Conservation (phyloP, 2,888 invertebrate species). For the Hyppa rectilinea region DNA sequence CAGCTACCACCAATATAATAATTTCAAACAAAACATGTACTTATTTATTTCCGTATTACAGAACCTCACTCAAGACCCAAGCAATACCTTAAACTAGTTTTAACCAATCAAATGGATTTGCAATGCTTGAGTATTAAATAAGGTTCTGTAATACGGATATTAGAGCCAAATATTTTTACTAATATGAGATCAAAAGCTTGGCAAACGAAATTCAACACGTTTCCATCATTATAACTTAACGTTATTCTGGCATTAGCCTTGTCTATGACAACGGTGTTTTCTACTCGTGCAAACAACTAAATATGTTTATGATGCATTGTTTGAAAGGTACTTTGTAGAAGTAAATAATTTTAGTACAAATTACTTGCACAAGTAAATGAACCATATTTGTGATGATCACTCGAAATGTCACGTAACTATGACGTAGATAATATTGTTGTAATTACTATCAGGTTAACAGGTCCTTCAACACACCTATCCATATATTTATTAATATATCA, state of each 20-base stretch:
- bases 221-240: neutral
- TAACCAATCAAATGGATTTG: too few relatives aligned
- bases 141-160: too few relatives aligned
- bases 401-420: slow-evolving; percentile 52
- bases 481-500: too few relatives aligned
- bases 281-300: slow-evolving; percentile 12
- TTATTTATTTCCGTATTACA: too few relatives aligned
- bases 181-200: neutral
- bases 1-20: neutral
- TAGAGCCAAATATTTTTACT: too few relatives aligned
- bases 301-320: slow-evolving; percentile 51
- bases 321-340: slow-evolving; percentile 24
- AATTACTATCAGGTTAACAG: neutral
- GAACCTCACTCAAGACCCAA: too few relatives aligned
- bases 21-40: too few relatives aligned
- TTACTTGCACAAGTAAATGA: slow-evolving; percentile 11
- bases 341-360: slow-evolving; percentile 39
- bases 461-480: neutral
- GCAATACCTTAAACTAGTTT: too few relatives aligned
- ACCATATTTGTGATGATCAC: neutral
- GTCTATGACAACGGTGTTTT: slow-evolving; percentile 3
- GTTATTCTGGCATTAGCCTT: neutral
- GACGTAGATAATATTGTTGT: neutral
- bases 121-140: too few relatives aligned
- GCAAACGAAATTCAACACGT: neutral